A percentile compares a stretch with the other conserved stretches of the same genome.
Evolutionary conservation across 2,888 invertebrate species (phyloP).

Genomic region (Podotricha telesiphe): DNA sequence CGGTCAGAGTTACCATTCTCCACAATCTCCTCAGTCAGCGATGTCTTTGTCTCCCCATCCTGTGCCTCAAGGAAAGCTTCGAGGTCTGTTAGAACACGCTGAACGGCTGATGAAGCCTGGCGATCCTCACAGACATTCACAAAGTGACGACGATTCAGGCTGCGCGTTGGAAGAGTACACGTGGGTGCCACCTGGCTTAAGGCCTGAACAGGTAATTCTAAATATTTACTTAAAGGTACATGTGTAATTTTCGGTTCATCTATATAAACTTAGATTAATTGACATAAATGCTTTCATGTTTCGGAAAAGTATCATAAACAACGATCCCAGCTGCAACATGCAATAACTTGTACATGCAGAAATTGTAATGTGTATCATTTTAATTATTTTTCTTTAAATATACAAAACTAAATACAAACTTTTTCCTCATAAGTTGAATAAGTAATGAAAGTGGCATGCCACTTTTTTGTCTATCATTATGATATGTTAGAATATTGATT

Average conservation of each 20-base stretch:
- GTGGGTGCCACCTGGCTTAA: constrained; percentile 98
- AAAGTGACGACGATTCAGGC: constrained; percentile 98
- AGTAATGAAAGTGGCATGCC: too few relatives aligned
- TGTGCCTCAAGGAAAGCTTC: constrained; percentile 71
- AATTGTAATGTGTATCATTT: too few relatives aligned
- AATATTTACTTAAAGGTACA: background rate
- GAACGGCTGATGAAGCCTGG: constrained; percentile 86
- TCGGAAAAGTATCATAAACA: background rate
- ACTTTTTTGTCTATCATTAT: too few relatives aligned
- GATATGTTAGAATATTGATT: too few relatives aligned
- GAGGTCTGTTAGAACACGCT: constrained; percentile 77
- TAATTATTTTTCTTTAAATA: too few relatives aligned
- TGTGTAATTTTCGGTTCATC: background rate
- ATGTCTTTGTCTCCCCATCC: constrained; percentile 78
- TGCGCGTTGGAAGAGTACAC: constrained; percentile 99
- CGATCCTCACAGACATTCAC: constrained; percentile 93
- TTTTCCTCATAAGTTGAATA: too few relatives aligned
- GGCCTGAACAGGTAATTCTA: constrained; percentile 94
- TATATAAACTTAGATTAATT: background rate
- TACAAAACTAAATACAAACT: too few relatives aligned
- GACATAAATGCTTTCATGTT: background rate
- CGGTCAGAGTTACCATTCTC: constrained; percentile 66
- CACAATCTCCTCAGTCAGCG: constrained; percentile 73
- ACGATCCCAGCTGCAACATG: background rate
- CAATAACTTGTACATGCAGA: background rate